Conservation (phyloP, 2,113 vertebrate genomes). For the Thunnus thynnus region DNA sequence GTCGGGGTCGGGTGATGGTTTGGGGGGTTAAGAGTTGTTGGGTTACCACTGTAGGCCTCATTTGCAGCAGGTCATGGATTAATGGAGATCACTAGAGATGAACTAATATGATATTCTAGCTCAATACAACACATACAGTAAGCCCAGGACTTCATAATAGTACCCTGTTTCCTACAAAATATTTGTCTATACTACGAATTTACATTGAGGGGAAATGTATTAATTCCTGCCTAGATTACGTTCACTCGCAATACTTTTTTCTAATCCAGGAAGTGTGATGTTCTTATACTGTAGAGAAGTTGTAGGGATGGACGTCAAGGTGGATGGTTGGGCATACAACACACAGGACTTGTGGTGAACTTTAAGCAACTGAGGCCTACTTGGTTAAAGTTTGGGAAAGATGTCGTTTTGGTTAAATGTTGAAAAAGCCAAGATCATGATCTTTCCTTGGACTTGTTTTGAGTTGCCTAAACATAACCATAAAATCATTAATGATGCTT, state of each 20-base stretch:
- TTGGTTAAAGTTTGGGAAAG: too few relatives aligned
- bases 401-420: too few relatives aligned
- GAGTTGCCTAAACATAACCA: too few relatives aligned
- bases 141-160: too few relatives aligned
- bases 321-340: too few relatives aligned
- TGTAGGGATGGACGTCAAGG: too few relatives aligned
- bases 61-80: slow-evolving; percentile 42
- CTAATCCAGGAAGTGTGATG: background rate
- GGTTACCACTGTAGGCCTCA: slow-evolving; percentile 45
- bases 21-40: slow-evolving; percentile 56
- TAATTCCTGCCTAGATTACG: background rate
- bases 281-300: background rate
- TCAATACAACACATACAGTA: background rate
- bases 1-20: slow-evolving; percentile 35
- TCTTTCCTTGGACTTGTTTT: too few relatives aligned
- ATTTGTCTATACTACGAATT: background rate
- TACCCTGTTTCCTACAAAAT: background rate
- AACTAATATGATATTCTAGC: background rate
- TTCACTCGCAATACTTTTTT: background rate
- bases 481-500: too few relatives aligned
- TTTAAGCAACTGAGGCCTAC: too few relatives aligned
- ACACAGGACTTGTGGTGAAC: too few relatives aligned
- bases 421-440: too few relatives aligned
- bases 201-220: background rate
- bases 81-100: slow-evolving; percentile 5